Base-by-base conservation (phyloP, 2,797 vertebrate species). In the Monodelphis domestica region DNA sequence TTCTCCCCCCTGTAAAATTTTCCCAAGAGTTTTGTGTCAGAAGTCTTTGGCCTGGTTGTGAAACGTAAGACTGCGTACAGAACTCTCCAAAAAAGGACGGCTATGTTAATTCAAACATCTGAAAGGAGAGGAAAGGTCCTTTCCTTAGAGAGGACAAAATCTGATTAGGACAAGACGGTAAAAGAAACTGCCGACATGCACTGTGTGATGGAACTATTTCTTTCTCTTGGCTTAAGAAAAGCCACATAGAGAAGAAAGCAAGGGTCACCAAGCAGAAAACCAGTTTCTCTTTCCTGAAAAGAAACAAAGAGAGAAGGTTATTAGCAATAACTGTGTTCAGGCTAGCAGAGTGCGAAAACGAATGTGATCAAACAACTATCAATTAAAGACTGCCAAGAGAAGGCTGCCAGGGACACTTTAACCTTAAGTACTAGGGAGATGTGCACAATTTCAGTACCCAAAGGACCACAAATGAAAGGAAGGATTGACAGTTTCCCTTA, bases 261-360 rank as follows among this genome's bases (percentile, higher is more conserved):
- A 84, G 21, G 38, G 70, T 84, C 38, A 84, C 38, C 70, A 84
- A 84, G 38, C 38, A 91, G 78, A 95, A 94, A 96, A 91, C 33
- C 92, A 95, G 91, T 95, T 95, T 96, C 95, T 93, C 92, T 94
- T 92, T 53, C 59, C 21, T 94, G 89, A 70, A 92, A 54, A 94
- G 45, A 97, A 95, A 93, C 70, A 94, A 2, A 78, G 91, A 95
- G 87, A 53, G 53, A 88, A 12, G 88, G 91, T 91, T 96, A 11
- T 88, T 54, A 92, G 53, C 2, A 12, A 94, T 90, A 59, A 26
- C 45, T 51, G 87, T 95, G 52, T 50, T 88, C 29, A 91, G 93
- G 45, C 6, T 55, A 94, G 52, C 12, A 93, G 59, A 91, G 92
- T 94, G 29, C 95, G 94, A 97, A 93, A 90, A 26, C n/a, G 2